Conservation (phyloP, 2,113 vertebrate species). For the Illadopsis cleaveri region DNA sequence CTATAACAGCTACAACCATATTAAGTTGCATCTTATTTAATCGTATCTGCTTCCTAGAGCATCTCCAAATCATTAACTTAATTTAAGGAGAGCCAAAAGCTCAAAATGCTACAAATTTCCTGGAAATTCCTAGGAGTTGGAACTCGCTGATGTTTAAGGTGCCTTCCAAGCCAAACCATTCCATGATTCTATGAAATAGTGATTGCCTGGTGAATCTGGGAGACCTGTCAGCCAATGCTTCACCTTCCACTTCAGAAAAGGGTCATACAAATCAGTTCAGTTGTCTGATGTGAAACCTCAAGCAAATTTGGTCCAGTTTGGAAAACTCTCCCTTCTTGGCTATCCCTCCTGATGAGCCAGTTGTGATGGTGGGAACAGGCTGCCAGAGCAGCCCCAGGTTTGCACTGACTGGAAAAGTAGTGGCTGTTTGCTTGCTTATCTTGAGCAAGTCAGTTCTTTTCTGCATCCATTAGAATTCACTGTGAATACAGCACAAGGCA, state of each 20-base stretch:
- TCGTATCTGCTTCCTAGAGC: neutral
- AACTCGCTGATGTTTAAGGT: neutral
- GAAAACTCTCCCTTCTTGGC: neutral
- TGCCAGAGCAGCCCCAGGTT: neutral
- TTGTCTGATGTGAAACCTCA: neutral
- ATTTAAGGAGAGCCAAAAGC: neutral
- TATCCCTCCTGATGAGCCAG: neutral
- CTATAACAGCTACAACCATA: neutral
- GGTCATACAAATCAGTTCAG: neutral
- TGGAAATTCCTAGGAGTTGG: neutral
- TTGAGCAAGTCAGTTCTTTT: neutral
- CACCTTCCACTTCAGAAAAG: neutral
- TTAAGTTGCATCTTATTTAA: neutral
- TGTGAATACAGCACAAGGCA: neutral
- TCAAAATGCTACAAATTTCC: neutral
- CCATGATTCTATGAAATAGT: neutral
- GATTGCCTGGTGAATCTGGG: neutral
- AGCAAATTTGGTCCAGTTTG: neutral
- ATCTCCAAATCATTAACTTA: neutral
- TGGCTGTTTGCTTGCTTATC: neutral
- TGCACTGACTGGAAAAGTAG: neutral
- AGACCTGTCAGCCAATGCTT: neutral
- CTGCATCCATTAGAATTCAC: neutral
- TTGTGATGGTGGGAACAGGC: neutral
- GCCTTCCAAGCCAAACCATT: neutral